A percentile compares a stretch with the other conserved stretches of the same genome.
Evolutionary conservation across 2,888 invertebrate genomes (phyloP).

Genomic region (Plutella xylostella): DNA sequence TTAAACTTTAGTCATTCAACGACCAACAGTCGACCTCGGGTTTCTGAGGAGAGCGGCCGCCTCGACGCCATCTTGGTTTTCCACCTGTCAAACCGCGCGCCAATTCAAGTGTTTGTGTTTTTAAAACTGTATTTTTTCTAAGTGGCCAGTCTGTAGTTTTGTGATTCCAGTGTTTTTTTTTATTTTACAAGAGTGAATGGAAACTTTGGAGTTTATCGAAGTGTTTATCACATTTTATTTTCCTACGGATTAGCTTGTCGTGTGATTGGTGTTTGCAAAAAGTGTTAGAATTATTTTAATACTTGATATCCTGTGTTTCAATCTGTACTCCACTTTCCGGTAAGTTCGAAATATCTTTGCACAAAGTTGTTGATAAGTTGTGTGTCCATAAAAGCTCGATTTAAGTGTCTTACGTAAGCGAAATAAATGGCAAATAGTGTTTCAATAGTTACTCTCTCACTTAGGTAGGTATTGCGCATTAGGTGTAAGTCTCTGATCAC

Average conservation of each 20-base stretch:
- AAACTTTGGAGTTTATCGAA: not conserved
- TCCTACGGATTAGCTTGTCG: conserved; percentile 14
- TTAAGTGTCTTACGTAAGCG: too few species aligned
- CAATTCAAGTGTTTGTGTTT: conserved; percentile 22
- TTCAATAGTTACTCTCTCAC: too few species aligned
- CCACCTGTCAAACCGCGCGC: conserved; percentile 43
- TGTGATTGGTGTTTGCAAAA: conserved; percentile 34
- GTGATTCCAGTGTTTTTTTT: not conserved
- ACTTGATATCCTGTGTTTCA: too few species aligned
- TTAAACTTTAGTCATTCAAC: conserved; percentile 29
- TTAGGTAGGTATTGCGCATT: too few species aligned
- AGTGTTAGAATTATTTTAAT: too few species aligned
- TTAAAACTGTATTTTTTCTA: not conserved
- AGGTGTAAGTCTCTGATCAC: too few species aligned
- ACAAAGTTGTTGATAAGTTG: too few species aligned
- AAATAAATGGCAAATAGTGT: too few species aligned
- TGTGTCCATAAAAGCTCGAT: too few species aligned
- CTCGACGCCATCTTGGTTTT: conserved; percentile 34
- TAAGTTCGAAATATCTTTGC: too few species aligned
- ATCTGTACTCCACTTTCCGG: too few species aligned
- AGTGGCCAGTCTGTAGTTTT: conserved; percentile 2
- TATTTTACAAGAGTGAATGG: not conserved
- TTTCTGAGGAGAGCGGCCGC: conserved; percentile 36
- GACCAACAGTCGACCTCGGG: conserved; percentile 60
- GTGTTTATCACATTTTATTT: conserved; percentile 12